Conservation (phyloP, 2,888 invertebrate species). For the Mythimna pallens region DNA sequence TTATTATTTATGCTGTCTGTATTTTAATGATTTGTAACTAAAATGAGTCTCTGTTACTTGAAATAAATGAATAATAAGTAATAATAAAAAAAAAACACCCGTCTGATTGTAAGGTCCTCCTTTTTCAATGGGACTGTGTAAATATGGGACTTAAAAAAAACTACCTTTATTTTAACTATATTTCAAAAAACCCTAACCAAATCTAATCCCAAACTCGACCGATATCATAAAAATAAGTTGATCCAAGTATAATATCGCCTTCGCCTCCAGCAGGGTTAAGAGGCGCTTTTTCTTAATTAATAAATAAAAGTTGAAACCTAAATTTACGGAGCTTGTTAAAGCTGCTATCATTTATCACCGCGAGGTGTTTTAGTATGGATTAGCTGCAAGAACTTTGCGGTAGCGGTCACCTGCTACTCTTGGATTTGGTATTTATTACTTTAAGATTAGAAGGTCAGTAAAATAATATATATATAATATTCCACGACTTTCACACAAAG, state of each 20-base stretch:
- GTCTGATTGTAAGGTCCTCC: too few relatives aligned
- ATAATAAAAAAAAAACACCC: too few relatives aligned
- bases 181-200: conserved; percentile 11
- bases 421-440: conserved; percentile 51
- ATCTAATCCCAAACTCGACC: conserved; percentile 34
- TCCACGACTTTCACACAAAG: too few relatives aligned
- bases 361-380: conserved; percentile 61
- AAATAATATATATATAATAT: background rate
- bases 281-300: conserved; percentile 55
- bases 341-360: conserved; percentile 60
- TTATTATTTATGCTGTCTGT: too few relatives aligned
- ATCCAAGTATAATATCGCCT: conserved; percentile 37
- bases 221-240: conserved; percentile 46
- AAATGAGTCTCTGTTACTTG: too few relatives aligned
- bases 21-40: too few relatives aligned
- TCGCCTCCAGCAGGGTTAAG: conserved; percentile 15
- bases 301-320: conserved; percentile 57
- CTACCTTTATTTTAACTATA: background rate
- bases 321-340: conserved; percentile 53
- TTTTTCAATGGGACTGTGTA: too few relatives aligned
- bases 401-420: conserved; percentile 62
- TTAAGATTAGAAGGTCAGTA: conserved; percentile 28
- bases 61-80: too few relatives aligned
- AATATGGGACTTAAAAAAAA: too few relatives aligned
- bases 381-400: conserved; percentile 62